Evolutionary conservation across 2,113 vertebrate genomes (phyloP).

Genomic region (Rhodinocichla rosea): DNA sequence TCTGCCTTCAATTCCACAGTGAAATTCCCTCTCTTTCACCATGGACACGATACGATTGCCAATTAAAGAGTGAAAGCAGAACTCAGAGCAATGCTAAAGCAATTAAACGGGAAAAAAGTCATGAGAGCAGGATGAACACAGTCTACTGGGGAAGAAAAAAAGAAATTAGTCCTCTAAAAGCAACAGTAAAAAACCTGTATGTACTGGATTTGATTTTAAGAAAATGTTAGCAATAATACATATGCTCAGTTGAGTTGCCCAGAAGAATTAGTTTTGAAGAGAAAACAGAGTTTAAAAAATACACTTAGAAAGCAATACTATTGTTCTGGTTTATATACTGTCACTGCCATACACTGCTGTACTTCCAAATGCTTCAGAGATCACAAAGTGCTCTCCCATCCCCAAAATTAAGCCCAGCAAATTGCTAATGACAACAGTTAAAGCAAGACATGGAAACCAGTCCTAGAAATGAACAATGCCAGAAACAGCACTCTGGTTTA

Average conservation of each 20-base stretch:
- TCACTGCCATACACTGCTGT: neutral
- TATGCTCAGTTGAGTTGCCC: neutral
- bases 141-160: neutral
- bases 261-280: neutral
- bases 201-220: neutral
- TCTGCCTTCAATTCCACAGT: neutral
- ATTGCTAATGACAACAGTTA: neutral
- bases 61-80: conserved; percentile 22
- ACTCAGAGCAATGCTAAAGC: neutral
- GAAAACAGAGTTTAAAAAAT: neutral
- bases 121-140: neutral
- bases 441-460: neutral
- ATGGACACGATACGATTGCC: neutral
- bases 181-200: neutral
- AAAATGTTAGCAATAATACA: neutral
- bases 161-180: neutral
- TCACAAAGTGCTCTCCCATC: neutral
- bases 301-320: neutral
- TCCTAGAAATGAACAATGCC: neutral
- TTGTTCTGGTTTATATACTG: neutral
- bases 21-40: neutral
- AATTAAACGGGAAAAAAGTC: conserved; percentile 12
- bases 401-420: conserved; percentile 3
- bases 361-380: neutral
- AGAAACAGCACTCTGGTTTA: neutral